Conservation (phyloP, 2,113 vertebrate genomes). For the Elephas maximus region DNA sequence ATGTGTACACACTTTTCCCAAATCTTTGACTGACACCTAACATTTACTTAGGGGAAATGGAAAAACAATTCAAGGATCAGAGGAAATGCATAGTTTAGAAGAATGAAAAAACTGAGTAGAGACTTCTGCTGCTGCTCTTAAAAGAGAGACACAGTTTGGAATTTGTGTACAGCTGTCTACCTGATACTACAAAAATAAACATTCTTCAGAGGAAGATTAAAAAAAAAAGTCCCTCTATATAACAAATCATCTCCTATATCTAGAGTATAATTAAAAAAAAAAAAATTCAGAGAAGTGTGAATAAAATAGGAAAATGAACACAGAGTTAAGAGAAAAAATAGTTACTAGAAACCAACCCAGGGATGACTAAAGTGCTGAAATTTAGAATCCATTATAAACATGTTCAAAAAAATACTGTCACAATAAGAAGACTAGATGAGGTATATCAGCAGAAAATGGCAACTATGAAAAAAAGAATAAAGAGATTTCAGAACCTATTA, state of each 20-base stretch:
- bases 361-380: not conserved
- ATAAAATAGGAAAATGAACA: constrained; percentile 2
- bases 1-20: not conserved
- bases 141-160: not conserved
- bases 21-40: not conserved
- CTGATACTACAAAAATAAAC: not conserved
- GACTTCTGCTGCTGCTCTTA: not conserved
- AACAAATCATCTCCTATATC: not conserved
- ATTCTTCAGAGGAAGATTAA: not conserved
- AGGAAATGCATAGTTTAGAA: not conserved
- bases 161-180: not conserved
- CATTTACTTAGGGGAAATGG: not conserved
- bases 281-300: not conserved
- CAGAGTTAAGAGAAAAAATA: not conserved
- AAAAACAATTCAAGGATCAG: not conserved
- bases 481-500: not conserved
- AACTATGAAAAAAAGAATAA: not conserved
- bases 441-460: not conserved
- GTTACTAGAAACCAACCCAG: not conserved
- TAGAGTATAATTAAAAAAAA: not conserved
- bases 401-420: not conserved
- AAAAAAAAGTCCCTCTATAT: not conserved
- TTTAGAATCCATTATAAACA: not conserved
- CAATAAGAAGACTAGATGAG: not conserved
- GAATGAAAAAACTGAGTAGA: not conserved